Evolutionary conservation across 2,888 invertebrate genomes (phyloP).

Genomic region (Tinea trinotella): DNA sequence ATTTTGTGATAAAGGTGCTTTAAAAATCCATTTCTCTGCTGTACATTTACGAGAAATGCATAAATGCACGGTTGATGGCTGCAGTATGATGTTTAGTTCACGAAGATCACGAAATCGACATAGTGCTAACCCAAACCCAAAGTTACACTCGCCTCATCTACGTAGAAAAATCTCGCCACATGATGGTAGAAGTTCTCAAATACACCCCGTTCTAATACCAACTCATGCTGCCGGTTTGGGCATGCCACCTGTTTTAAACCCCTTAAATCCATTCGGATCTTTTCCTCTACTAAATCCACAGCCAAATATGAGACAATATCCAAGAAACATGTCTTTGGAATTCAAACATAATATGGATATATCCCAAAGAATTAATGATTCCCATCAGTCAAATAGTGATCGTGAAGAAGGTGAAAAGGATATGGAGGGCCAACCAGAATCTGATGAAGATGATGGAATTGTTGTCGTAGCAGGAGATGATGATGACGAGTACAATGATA

Average conservation of each 20-base stretch:
- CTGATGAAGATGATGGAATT: slow-evolving; percentile 81
- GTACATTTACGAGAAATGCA: slow-evolving; percentile 99
- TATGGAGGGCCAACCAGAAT: slow-evolving; percentile 76
- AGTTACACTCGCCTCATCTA: slow-evolving; percentile 95
- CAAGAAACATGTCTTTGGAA: slow-evolving; percentile 59
- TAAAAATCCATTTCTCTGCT: slow-evolving; percentile 99
- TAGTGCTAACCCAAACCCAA: slow-evolving; percentile 98
- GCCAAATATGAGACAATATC: slow-evolving; percentile 74
- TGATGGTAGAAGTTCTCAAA: slow-evolving; percentile 91
- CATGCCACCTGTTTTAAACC: slow-evolving; percentile 77
- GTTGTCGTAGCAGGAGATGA: slow-evolving; percentile 86
- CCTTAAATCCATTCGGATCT: slow-evolving; percentile 82
- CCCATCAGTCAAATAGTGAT: slow-evolving; percentile 50
- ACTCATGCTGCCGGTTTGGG: slow-evolving; percentile 76
- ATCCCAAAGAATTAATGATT: slow-evolving; percentile 41
- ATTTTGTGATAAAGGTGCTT: slow-evolving; percentile 99
- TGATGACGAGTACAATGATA: slow-evolving; percentile 78
- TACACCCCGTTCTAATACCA: slow-evolving; percentile 85
- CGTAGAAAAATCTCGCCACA: slow-evolving; percentile 95
- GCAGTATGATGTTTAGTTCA: slow-evolving; percentile 99
- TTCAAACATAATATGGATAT: slow-evolving; percentile 62
- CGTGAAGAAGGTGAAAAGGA: slow-evolving; percentile 61
- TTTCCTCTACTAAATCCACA: slow-evolving; percentile 84
- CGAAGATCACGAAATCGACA: slow-evolving; percentile 95
- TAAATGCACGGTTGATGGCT: slow-evolving; percentile 98